Percentiles rank a stretch among this genome's conserved stretches.
phyloP scores from a whole-genome alignment of 2,113 vertebrate species.

The Grantiella picta region DNA sequence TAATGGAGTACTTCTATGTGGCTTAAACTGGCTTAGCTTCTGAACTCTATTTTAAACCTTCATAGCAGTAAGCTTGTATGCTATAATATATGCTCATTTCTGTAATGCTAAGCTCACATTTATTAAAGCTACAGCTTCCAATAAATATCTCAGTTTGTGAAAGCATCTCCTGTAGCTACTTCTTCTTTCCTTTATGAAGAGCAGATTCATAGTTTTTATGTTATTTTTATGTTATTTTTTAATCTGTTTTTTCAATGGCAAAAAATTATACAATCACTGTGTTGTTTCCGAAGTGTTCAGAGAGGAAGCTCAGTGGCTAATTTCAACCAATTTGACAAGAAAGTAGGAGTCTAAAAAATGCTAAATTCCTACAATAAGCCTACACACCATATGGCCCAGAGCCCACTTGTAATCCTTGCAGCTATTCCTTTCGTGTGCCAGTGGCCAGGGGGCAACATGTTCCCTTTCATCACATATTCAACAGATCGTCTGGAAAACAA shows the following conservation, averaged over 20 bases:
- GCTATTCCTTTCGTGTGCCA: neutral
- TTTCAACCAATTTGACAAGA: constrained; percentile 47
- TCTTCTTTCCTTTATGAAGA: neutral
- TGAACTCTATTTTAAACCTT: constrained; percentile 44
- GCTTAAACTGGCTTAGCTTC: constrained; percentile 47
- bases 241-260: neutral
- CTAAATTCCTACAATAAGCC: constrained; percentile 48
- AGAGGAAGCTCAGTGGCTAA: constrained; percentile 24
- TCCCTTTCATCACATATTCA: constrained; percentile 16
- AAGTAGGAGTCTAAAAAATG: constrained; percentile 49
- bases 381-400: constrained; percentile 52
- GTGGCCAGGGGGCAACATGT: constrained; percentile 32
- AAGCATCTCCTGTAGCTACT: neutral
- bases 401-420: constrained; percentile 22
- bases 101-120: neutral
- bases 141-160: neutral
- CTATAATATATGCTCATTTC: constrained; percentile 11
- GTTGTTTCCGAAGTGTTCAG: neutral
- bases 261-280: neutral
- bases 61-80: neutral
- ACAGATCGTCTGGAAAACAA: neutral
- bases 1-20: constrained; percentile 1
- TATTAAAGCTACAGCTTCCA: neutral
- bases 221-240: neutral
- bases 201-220: neutral